A percentile compares a stretch with the other conserved stretches of the same genome.
phyloP scores from a whole-genome alignment of 1,140 invertebrate genomes.

The Psilanteris sp. region DNA sequence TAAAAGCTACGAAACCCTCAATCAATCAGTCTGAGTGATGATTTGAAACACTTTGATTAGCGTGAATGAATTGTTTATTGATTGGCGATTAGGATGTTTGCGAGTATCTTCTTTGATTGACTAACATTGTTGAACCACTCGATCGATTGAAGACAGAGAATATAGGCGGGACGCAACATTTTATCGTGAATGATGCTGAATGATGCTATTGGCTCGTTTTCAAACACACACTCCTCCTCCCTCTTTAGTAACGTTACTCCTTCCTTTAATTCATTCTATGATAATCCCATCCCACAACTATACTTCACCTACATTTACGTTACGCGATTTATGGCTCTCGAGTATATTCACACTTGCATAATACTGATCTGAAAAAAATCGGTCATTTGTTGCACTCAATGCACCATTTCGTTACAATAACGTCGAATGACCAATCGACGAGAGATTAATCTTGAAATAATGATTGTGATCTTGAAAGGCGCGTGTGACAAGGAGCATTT shows the following conservation, averaged over 20 bases:
- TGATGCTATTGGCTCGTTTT: slow-evolving; percentile 46
- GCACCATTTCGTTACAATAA: too few relatives aligned
- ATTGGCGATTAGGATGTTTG: slow-evolving; percentile 39
- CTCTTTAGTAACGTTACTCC: slow-evolving; percentile 27
- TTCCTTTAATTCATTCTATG: slow-evolving; percentile 45
- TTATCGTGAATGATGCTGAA: slow-evolving; percentile 32
- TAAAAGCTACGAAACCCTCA: too few relatives aligned
- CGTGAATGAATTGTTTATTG: slow-evolving; percentile 42
- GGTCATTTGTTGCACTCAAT: too few relatives aligned
- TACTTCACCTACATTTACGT: slow-evolving; percentile 46
- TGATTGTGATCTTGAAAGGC: too few relatives aligned
- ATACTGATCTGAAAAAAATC: not conserved
- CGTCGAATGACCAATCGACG: too few relatives aligned
- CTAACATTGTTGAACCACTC: slow-evolving; percentile 18
- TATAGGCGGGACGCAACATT: slow-evolving; percentile 24
- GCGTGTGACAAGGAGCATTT: too few relatives aligned
- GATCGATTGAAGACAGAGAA: slow-evolving; percentile 27
- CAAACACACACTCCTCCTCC: slow-evolving; percentile 45
- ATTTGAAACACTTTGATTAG: slow-evolving; percentile 18
- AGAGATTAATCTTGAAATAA: too few relatives aligned
- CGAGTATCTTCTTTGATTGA: slow-evolving; percentile 22
- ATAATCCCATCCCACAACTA: slow-evolving; percentile 49
- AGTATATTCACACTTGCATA: slow-evolving; percentile 2
- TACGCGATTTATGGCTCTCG: slow-evolving; percentile 4
- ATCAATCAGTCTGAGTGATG: slow-evolving; percentile 35